Evolutionary conservation across 2,888 invertebrate species (phyloP), one percentile per base, ranked within the genome.

Genomic region (Lomographa bimaculata): DNA sequence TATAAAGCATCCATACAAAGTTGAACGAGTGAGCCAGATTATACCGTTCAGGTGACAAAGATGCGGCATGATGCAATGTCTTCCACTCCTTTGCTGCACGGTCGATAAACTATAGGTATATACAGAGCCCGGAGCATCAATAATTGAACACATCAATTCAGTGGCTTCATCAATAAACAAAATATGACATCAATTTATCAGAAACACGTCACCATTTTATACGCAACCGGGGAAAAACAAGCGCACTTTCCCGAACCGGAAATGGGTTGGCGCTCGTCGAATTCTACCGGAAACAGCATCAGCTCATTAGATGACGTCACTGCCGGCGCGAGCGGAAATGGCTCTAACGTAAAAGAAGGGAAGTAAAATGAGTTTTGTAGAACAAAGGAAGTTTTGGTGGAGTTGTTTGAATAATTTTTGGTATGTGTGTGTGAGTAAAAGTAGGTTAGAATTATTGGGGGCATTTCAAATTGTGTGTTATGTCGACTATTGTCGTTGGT

Each of bases 241-340:
- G 9, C 30, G 30, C 17, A 9, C 10, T 11, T 30, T 30, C 12
- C 30, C 28, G 23, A 8, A 39, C 42, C 52, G 57, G 54, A 57
- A 47, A 42, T 47, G 42, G 27, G 30, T 12, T 39, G 36, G 20
- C 32, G 44, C 38, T 37, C 36, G 33, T 32, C 34, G 21, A 32
- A 21, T 25, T 21, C 21, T 18, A 9, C 42, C 46, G 57, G 57
- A 55, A 45, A 41, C 49, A 36, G 40, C 43, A 46, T 44, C 50
- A 36, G 37, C 50, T 52, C 51, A 54, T 55, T 52, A 50, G 33
- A 23, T 52, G 57, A 49, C 50, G 54, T 50, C 50, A 50, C 39
- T 10, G 21, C 36, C 36, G 30, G 26, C 9, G 19, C 11, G 34
- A 27, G 32, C 17, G 54, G 55, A 55, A 52, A 52, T 54, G 38